Conservation (phyloP, 2,113 vertebrate species). For the Sciurus niger region DNA sequence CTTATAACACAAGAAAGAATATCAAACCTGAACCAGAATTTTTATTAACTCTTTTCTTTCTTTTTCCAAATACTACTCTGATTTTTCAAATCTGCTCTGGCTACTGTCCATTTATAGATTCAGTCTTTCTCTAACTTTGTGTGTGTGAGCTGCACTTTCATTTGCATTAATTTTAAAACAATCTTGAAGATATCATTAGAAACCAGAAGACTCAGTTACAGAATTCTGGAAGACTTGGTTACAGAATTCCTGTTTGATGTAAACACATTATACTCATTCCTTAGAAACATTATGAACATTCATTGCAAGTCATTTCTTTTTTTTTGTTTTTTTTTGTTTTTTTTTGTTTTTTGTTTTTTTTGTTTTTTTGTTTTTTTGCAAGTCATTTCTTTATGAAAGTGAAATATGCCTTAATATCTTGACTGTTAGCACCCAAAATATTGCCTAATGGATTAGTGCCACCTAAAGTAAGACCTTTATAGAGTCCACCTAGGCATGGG, state of each 20-base stretch:
- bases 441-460: background rate
- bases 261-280: slow-evolving; percentile 5
- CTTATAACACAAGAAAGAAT: background rate
- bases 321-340: too few relatives aligned
- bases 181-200: background rate
- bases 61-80: background rate
- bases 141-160: too few relatives aligned
- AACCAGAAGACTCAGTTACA: slow-evolving; percentile 13
- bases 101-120: background rate
- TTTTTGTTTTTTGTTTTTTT: too few relatives aligned
- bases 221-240: background rate
- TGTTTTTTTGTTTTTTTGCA: too few relatives aligned
- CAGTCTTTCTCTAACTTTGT: background rate
- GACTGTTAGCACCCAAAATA: background rate
- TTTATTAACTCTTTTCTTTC: background rate
- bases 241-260: background rate
- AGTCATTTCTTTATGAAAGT: background rate
- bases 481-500: background rate
- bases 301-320: background rate
- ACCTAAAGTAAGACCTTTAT: background rate
- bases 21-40: background rate
- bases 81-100: background rate
- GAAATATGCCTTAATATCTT: background rate
- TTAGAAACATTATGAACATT: background rate
- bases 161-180: background rate